Conservation (phyloP, 2,888 invertebrate species). For the Heliconius erato region DNA sequence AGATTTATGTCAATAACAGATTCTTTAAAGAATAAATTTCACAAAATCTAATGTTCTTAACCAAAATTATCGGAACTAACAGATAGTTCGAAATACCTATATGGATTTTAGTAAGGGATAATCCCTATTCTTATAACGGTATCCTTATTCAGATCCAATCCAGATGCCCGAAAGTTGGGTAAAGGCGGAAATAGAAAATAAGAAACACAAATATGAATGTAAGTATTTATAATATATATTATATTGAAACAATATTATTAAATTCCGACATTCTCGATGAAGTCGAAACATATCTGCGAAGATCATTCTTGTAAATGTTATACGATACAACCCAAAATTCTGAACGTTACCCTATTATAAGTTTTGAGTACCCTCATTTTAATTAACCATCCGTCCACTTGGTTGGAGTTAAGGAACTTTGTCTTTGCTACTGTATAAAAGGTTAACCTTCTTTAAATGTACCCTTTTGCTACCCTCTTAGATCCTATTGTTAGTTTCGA, state of each 20-base stretch:
- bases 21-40: too few species aligned
- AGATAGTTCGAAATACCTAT: too few species aligned
- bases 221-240: neutral
- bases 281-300: neutral
- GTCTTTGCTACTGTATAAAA: constrained; percentile 36
- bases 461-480: constrained; percentile 11
- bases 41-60: too few species aligned
- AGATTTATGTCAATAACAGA: too few species aligned
- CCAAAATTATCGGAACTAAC: too few species aligned
- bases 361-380: constrained; percentile 42
- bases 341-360: constrained; percentile 41
- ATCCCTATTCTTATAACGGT: too few species aligned
- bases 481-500: neutral
- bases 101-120: too few species aligned
- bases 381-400: constrained; percentile 44
- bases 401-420: constrained; percentile 39
- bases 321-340: constrained; percentile 5
- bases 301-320: neutral
- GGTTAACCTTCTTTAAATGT: constrained; percentile 28
- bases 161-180: neutral
- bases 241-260: constrained; percentile 4
- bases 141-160: too few species aligned
- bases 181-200: neutral
- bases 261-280: neutral
- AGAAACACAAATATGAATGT: neutral